Evolutionary conservation across 2,797 vertebrate genomes (phyloP), one percentile per base, ranked within the genome.

Genomic region (Arnoldichthys spilopterus): DNA sequence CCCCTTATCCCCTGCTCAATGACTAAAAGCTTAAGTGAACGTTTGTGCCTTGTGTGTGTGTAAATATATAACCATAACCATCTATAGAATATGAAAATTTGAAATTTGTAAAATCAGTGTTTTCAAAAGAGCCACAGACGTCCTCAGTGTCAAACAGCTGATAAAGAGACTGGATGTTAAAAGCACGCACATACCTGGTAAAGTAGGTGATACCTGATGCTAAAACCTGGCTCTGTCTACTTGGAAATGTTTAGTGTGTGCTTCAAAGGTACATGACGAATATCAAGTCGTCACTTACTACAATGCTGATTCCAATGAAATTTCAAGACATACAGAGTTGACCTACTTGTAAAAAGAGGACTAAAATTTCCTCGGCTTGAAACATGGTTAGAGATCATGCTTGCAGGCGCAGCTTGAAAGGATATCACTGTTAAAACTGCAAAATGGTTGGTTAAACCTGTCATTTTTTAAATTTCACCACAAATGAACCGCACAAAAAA

Each of bases 341-440:
- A 74, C 78, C 72, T 69, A 69, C 63, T 74, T 79, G 51, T 11
- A 16, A 53, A 43, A 74, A 30, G n/a, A 40, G 51, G 62, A 5
- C 13, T 79, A 61, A 49, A 49, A 16, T 47, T 40, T 68, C 61
- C 43, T 53, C 47, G 15, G 32, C 68, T 56, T 26, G 28, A 79
- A 73, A 66, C 51, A 67, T 30, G 28, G 40, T 56, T 45, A 58
- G 47, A 47, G 47, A 56, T 43, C 15, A 56, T 47, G 28, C 11
- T 7, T 22, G n/a, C 12, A 15, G 6, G 26, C 24, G 18, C 1
- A 62, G 2, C 28, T 20, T 1, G 26, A 59, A 6, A 1, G 56
- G 26, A 28, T 8, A 16, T 59, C 15, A 30, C 15, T 59, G 6
- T 56, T 53, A 0, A 18, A 0, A 22, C n/a, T 1, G 1, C 3